Base-by-base conservation (phyloP, 2,888 invertebrate genomes). In the Acronicta aceris region DNA sequence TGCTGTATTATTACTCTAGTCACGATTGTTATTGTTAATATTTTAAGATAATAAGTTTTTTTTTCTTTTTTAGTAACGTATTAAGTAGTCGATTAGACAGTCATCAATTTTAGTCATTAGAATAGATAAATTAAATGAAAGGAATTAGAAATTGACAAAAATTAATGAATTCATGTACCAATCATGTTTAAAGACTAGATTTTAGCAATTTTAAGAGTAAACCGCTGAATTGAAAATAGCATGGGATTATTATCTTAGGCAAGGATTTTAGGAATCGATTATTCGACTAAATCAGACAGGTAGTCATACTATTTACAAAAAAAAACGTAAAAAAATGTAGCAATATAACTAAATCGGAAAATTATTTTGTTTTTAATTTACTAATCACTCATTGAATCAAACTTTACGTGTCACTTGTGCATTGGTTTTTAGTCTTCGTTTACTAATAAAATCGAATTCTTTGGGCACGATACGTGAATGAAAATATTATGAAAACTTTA, bases 361-460 rank as follows among this genome's bases (percentile, higher is more conserved):
- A 15, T 36, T 51, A 7, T 62, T 50, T 55, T 27, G 15, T 46
- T 49, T 62, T 52, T 38, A 21, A 21, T 21, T 21, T 21, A 21
- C 2, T 40, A 62, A 45, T 57, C 49, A 72, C 72, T 75, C 2
- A 21, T n/a, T n/a, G n/a, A n/a, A n/a, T n/a, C n/a, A n/a, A 58
- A 42, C 30, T 56, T 46, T 71, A 16, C 50, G 27, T 59, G 46
- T 49, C 47, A 27, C 13, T 33, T 36, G 3, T 51, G 30, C 30
- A 50, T 62, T 40, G 15, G 8, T 45, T 40, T 63, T 71, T 54
- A 50, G 59, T 41, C 38, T 7, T 6, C 7, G 4, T 30, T 30
- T 30, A 9, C 7, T 9, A 1, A 30, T 6, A 21, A 21, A 21
- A 21, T 21, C 21, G 2, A 21, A 21, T 3, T 4, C 21, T 21